Evolutionary conservation across 2,113 vertebrate genomes (phyloP).

Genomic region (Rhinopomastus cyanomelas): DNA sequence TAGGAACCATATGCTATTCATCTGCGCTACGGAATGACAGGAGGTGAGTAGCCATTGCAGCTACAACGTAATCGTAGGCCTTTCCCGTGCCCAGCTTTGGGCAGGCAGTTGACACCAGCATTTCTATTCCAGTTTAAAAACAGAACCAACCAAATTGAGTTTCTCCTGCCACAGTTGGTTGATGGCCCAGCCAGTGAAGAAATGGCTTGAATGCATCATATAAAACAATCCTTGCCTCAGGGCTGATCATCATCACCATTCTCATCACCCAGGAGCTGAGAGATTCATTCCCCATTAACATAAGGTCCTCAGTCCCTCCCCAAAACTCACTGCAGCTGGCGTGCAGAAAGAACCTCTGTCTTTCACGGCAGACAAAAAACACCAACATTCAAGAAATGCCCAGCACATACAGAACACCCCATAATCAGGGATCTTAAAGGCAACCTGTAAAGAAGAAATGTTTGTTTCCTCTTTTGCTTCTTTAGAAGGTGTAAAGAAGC

Average conservation of each 20-base stretch:
- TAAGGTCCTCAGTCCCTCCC: neutral
- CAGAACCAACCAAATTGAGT: neutral
- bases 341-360: constrained; percentile 14
- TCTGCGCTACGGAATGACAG: constrained; percentile 34
- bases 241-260: constrained; percentile 12
- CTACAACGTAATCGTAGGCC: constrained; percentile 34
- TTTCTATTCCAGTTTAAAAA: constrained; percentile 54
- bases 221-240: constrained; percentile 31
- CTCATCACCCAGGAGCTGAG: constrained; percentile 45
- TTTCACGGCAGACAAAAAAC: constrained; percentile 37
- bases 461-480: constrained; percentile 55
- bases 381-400: constrained; percentile 17
- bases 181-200: constrained; percentile 14
- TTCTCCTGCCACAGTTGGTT: constrained; percentile 26
- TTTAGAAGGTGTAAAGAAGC: constrained; percentile 1
- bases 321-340: constrained; percentile 39
- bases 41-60: constrained; percentile 28
- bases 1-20: constrained; percentile 39
- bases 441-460: constrained; percentile 40
- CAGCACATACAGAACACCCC: constrained; percentile 28
- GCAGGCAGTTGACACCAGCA: constrained; percentile 65
- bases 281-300: constrained; percentile 6
- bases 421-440: constrained; percentile 71
- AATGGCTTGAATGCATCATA: constrained; percentile 34
- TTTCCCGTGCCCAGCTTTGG: constrained; percentile 49